phyloP scores from a whole-genome alignment of 2,888 invertebrate genomes.

The Adelphocoris suturalis region DNA sequence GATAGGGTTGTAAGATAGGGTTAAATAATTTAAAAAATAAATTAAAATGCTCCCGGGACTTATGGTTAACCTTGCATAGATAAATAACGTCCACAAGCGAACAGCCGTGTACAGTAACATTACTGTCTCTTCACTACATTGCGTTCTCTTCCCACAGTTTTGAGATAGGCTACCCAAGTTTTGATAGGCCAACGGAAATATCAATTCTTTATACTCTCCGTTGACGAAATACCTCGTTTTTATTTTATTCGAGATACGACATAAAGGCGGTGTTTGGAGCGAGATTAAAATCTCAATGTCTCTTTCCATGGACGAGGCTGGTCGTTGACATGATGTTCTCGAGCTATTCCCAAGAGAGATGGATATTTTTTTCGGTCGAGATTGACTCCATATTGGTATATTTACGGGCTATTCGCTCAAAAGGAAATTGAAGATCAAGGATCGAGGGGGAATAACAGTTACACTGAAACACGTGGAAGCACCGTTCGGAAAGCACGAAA shows the following conservation, averaged over 20 bases:
- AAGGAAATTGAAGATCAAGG: constrained; percentile 8
- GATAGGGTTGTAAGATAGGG: too few species aligned
- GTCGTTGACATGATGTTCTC: not conserved
- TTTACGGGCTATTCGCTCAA: not conserved
- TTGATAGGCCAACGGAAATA: too few species aligned
- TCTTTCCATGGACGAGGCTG: not conserved
- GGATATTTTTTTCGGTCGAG: not conserved
- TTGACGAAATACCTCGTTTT: not conserved
- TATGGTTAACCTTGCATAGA: too few species aligned
- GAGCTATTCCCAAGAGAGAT: not conserved
- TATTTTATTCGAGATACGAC: not conserved
- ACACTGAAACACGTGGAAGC: not conserved
- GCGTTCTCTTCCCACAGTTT: too few species aligned
- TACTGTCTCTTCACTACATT: too few species aligned
- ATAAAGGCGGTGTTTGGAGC: not conserved
- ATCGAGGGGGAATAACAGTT: not conserved
- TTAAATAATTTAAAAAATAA: too few species aligned
- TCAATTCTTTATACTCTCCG: too few species aligned
- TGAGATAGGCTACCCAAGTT: too few species aligned
- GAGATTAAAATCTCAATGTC: not conserved
- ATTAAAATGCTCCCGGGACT: too few species aligned
- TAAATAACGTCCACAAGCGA: too few species aligned
- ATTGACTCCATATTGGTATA: not conserved
- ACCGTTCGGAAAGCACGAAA: not conserved
- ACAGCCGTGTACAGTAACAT: too few species aligned